Evolutionary conservation across 2,113 vertebrate species (phyloP), one percentile per base, ranked within the genome.

Genomic region (Brachypodius melanocephalos): DNA sequence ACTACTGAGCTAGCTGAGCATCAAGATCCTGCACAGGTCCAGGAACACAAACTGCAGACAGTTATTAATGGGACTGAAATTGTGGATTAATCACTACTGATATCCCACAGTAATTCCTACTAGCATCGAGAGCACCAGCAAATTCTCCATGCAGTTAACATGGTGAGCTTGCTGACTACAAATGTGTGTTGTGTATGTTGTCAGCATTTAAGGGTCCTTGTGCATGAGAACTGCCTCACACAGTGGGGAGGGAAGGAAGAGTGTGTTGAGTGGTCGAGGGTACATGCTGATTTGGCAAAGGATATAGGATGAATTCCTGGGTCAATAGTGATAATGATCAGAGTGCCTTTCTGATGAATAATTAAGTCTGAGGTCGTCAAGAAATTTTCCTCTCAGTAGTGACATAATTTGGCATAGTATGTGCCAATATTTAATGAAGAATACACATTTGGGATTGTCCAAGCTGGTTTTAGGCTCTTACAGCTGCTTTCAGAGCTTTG

Each of bases 371-470:
- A 61, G 46, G 25, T 8, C 6, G 57, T 63, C 68, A 87, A n/a
- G n/a, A 46, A 80, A 46, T 81, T 85, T 85, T 79, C 78, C 45
- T 84, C 48, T 89, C 46, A 88, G 24, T 32, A 72, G 32, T 57
- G 40, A 81, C 63, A 87, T 86, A 72, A 90, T 93, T 95, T 95
- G 73, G 21, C 28, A 26, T 25, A 59, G 46, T 31, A 52, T 66
- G 18, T 78, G 43, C 68, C 75, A 85, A 14, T 73, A 76, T 77
- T 96, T 97, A 85, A 72, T 93, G 82, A 96, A 93, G 54, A 95
- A 90, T 85, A 84, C 54, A 36, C 63, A 46, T 95, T 87, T 94
- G 92, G 93, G 95, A 71, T 92, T 79, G 45, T 88, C 93, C 75
- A 90, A 88, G 38, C 94, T 96, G 80, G 48, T 54, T 78, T 94